phyloP scores from a whole-genome alignment of 2,797 vertebrate genomes.

The Crenichthys baileyi region DNA sequence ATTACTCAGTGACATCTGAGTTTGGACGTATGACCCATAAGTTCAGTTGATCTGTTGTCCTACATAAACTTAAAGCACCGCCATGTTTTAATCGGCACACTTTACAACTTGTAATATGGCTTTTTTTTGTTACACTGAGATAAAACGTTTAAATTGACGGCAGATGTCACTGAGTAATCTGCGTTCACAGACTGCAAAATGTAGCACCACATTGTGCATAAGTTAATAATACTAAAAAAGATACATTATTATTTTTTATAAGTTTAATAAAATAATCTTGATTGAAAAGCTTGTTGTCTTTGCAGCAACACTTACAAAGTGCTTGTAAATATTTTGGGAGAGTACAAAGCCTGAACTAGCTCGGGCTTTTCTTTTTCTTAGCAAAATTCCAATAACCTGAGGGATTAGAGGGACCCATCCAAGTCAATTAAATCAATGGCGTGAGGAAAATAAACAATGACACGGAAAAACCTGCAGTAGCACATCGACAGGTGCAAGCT shows the following conservation, averaged over 20 bases:
- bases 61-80: too few species aligned
- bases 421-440: conserved; percentile 69
- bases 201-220: too few species aligned
- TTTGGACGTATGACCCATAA: too few species aligned
- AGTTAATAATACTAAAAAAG: not conserved
- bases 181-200: too few species aligned
- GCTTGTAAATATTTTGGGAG: conserved; percentile 26
- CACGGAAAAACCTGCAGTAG: conserved; percentile 40
- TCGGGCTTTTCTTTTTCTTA: conserved; percentile 18
- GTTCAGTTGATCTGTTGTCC: too few species aligned
- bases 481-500: conserved; percentile 31
- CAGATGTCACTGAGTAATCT: too few species aligned
- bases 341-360: conserved; percentile 36
- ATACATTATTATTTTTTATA: conserved; percentile 2
- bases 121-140: too few species aligned
- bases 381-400: conserved; percentile 52
- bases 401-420: conserved; percentile 55
- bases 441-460: conserved; percentile 64
- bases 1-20: too few species aligned
- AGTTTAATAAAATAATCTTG: conserved; percentile 3
- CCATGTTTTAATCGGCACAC: too few species aligned
- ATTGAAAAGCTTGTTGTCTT: not conserved
- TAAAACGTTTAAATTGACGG: too few species aligned
- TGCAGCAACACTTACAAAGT: conserved; percentile 21
- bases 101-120: too few species aligned